A percentile compares a stretch with the other conserved stretches of the same genome.
These are phyloP conservation scores for Dipus sagitta DNA, from an alignment of 2,797 vertebrate species.

Conservation along the genomic window DNA sequence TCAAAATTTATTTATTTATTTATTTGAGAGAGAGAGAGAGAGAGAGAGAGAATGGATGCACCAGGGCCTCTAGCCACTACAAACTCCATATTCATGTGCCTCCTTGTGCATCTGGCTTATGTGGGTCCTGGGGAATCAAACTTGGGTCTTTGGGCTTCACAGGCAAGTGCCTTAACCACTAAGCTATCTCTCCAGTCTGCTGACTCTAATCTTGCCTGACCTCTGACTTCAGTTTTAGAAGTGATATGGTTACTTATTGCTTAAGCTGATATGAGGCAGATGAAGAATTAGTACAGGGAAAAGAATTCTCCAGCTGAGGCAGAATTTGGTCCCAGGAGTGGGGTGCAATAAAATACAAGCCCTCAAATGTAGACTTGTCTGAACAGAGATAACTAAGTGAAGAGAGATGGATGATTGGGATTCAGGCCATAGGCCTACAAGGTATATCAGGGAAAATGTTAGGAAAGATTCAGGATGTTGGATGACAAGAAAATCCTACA, in stretches of 20 bases:
- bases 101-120: too few species aligned
- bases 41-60: too few species aligned
- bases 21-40: too few species aligned
- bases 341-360: background rate
- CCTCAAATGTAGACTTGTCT: background rate
- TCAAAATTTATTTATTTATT: too few species aligned
- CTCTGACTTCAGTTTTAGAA: slow-evolving; percentile 33
- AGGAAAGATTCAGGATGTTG: background rate
- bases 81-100: too few species aligned
- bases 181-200: too few species aligned
- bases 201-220: background rate
- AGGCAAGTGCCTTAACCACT: too few species aligned
- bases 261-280: background rate
- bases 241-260: background rate
- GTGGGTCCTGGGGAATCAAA: too few species aligned
- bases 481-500: background rate
- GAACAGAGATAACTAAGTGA: background rate
- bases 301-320: background rate
- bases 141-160: too few species aligned
- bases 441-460: background rate
- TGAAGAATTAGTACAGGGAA: slow-evolving; percentile 4
- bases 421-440: background rate
- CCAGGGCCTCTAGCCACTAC: too few species aligned
- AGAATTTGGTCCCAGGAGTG: slow-evolving; percentile 43
- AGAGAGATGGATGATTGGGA: background rate